Base-by-base conservation (phyloP, 2,113 vertebrate genomes). In the Tachysurus vachellii region DNA sequence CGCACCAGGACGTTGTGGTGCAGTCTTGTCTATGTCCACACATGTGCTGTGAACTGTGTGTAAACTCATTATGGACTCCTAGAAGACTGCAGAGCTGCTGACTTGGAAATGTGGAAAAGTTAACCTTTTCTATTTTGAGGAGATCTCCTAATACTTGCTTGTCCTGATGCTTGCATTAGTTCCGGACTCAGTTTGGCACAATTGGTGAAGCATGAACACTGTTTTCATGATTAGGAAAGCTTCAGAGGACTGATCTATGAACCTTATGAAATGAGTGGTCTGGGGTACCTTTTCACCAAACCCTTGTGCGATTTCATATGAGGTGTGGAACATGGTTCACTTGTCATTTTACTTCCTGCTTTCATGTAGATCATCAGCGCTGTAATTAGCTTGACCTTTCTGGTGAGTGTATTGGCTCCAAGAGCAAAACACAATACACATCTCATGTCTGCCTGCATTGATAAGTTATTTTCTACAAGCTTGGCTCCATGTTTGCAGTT, bases 1-100 rank as follows among this genome's bases (percentile, higher is more conserved):
- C 71, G 36, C 57, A 85, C 82, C 66, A 81, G 75, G 57, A 66
- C 47, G 19, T 4, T 79, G 53, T 82, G 64, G 57, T 82, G 77
- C 57, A 9, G 73, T 53, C 8, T 53, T 56, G 53, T 83, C 62
- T 85, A 4, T 14, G 47, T 76, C 83, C 13, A 87, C 57, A 16
- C 44, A 31, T 84, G 75, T 44, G 13, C 7, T 59, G 26, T 82
- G 59, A 44, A 87, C 53, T 88, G 23, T 77, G 19, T 80, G 71
- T 26, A 56, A 42, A 80, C 84, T 84, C 14, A 83, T 86, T 81
- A 26, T 21, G 16, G 61, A 47, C n/a, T 64, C 44, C 44, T 54
- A 11, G 10, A 57, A 62, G 26, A 57, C n/a, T 6, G 19, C 6
- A 42, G 54, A 76, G 31, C 50, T 54, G 21, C 50, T 36, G 47